A percentile compares a stretch with the other conserved stretches of the same genome.
These are phyloP conservation scores for Pseudochirops cupreus DNA, from an alignment of 2,797 vertebrate genomes.

Conservation along the genomic window DNA sequence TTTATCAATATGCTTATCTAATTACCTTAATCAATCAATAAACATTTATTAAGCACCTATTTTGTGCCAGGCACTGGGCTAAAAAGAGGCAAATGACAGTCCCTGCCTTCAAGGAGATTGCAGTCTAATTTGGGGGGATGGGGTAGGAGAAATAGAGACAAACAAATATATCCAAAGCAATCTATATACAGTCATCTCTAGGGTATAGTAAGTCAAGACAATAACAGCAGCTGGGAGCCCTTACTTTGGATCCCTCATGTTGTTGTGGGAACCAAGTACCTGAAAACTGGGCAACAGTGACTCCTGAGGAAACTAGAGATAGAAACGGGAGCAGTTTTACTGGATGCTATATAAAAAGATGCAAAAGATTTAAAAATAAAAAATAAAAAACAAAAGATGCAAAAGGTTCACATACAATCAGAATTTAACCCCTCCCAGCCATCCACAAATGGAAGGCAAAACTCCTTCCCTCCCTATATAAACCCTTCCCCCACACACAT, in stretches of 20 bases:
- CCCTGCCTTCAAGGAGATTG: background rate
- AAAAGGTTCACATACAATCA: constrained; percentile 10
- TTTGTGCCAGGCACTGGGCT: background rate
- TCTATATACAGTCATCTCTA: background rate
- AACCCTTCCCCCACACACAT: background rate
- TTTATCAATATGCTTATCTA: background rate
- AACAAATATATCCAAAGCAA: background rate
- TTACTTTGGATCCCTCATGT: background rate
- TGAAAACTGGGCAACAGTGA: background rate
- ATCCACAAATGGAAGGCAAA: constrained; percentile 30
- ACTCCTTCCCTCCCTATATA: background rate
- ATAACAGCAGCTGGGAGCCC: background rate
- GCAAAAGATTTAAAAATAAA: no score
- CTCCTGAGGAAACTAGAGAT: background rate
- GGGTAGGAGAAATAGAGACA: background rate
- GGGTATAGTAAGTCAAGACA: background rate
- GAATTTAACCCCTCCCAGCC: constrained; percentile 3
- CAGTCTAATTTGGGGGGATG: background rate
- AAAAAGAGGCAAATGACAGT: background rate
- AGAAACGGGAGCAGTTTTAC: background rate
- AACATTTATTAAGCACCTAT: background rate
- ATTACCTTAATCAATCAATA: background rate
- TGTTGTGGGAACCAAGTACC: background rate
- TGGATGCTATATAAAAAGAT: background rate
- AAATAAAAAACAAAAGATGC: no score